Evolutionary conservation across 2,797 vertebrate genomes (phyloP), one percentile per base, ranked within the genome.

Genomic region (Alcedo atthis): DNA sequence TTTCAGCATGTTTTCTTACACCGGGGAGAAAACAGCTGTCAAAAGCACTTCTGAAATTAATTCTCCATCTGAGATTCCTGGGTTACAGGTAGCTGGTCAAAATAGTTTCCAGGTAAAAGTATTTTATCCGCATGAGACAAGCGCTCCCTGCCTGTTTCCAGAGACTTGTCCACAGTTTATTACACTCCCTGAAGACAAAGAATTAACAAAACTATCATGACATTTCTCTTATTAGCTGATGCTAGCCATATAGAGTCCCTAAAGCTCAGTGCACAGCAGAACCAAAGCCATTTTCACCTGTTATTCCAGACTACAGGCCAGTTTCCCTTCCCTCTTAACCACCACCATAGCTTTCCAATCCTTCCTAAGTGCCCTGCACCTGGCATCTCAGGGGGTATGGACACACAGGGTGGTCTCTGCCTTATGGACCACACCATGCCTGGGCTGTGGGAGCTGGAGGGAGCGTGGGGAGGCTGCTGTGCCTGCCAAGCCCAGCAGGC

Each of bases 31-130:
- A 91, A 63, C 53, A 81, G 54, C 43, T 86, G 63, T 84, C 66
- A 92, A 84, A 80, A 91, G 45, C 35, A 81, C 53, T 89, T 90
- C 49, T 71, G 79, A 70, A 75, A 81, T 61, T 43, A 85, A 90
- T 64, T 80, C 48, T 85, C 13, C 43, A 48, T 66, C 81, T 80
- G n/a, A 90, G 21, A 63, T 55, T 68, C 70, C 48, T 46, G 12
- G 26, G 28, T 66, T 63, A 78, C 40, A 81, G 66, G 70, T 75
- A 81, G 35, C 24, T 78, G 53, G 45, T 89, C 28, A 67, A 86
- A 89, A 75, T 3, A 63, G 12, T 83, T 69, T 58, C 20, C 4
- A 1, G 5, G 11, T 51, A 66, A 64, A 67, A 55, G 55, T 53
- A 46, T 3, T 5, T 30, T 40, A 25, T 70, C 83, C 35, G 11